These are phyloP conservation scores for Paradisaea rubra DNA, from an alignment of 2,113 vertebrate species.

Conservation along the genomic window DNA sequence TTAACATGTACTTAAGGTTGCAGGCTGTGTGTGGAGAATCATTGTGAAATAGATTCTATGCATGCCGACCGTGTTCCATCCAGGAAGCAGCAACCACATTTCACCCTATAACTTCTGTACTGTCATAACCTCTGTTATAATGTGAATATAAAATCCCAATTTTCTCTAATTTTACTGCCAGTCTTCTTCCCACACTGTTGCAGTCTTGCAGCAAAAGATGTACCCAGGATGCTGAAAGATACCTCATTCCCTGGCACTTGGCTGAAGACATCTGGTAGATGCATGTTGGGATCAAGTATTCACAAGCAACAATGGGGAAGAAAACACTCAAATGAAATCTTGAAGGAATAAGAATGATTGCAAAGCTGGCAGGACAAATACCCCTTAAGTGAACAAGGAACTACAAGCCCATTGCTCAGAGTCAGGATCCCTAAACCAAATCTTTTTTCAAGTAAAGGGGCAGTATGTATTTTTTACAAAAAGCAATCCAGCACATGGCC, in stretches of 20 bases:
- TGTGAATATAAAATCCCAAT: neutral
- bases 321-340: neutral
- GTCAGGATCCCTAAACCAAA: neutral
- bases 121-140: neutral
- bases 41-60: neutral
- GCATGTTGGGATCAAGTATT: neutral
- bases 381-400: neutral
- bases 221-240: neutral
- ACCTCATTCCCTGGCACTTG: neutral
- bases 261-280: neutral
- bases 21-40: neutral
- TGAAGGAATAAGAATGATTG: neutral
- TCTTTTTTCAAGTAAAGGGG: neutral
- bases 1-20: neutral
- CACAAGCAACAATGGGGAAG: neutral
- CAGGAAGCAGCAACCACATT: neutral
- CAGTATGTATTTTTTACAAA: neutral
- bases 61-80: accelerated
- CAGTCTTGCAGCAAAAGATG: neutral
- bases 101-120: neutral
- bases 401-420: neutral
- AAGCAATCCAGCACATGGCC: neutral
- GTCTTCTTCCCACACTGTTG: neutral
- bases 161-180: neutral
- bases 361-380: neutral